Percentiles rank a stretch among this genome's conserved stretches.
phyloP scores from a whole-genome alignment of 2,113 vertebrate genomes.

The Pterocles orientalis region DNA sequence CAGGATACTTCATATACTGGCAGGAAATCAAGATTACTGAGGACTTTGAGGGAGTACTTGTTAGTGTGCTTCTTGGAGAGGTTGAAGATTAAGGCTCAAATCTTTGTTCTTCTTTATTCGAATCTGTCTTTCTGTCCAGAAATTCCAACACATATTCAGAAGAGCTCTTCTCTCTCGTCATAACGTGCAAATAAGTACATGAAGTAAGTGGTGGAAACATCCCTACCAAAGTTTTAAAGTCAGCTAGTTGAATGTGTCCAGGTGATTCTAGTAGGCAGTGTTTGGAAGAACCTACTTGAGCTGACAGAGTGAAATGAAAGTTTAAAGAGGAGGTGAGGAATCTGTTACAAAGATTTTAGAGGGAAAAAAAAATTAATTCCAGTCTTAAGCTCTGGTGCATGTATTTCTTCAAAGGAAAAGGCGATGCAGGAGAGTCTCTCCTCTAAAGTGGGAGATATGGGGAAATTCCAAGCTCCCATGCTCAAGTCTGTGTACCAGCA shows the following conservation, averaged over 20 bases:
- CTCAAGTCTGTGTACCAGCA: not conserved
- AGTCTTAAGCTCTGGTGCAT: not conserved
- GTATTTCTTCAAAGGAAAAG: not conserved
- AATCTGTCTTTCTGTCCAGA: too few relatives aligned
- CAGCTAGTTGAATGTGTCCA: not conserved
- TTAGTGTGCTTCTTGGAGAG: not conserved
- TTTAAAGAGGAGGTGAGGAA: fast-evolving
- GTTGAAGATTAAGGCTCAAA: not conserved
- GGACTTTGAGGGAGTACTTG: not conserved
- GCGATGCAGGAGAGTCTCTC: not conserved
- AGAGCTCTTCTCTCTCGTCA: not conserved
- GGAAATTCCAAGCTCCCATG: not conserved
- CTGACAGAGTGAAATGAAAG: not conserved
- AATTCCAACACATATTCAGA: not conserved
- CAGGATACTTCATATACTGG: not conserved
- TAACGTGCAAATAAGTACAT: not conserved
- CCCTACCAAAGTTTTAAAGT: not conserved
- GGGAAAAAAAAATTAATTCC: not conserved
- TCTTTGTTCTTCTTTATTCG: too few relatives aligned
- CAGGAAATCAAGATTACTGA: not conserved
- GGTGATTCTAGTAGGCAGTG: not conserved
- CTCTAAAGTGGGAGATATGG: not conserved
- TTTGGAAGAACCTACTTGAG: not conserved
- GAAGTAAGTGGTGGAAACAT: not conserved
- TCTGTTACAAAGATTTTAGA: not conserved